Percentiles rank a stretch among this genome's conserved stretches.
These are phyloP conservation scores for Etheostoma perlongum DNA, from an alignment of 2,797 vertebrate genomes.

Conservation along the genomic window DNA sequence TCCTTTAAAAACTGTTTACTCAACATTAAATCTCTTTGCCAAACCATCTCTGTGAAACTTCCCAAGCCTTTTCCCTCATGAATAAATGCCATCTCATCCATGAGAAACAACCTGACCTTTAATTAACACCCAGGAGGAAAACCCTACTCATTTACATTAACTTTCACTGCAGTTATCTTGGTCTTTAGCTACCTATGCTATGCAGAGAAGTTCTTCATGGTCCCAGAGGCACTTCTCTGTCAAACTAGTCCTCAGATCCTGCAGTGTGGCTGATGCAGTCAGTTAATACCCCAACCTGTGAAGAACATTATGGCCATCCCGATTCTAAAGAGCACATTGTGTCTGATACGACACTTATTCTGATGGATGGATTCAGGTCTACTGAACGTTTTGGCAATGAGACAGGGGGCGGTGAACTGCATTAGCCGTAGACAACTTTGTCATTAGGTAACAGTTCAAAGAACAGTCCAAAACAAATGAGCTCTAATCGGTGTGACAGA, in stretches of 20 bases:
- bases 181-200: constrained; percentile 53
- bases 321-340: constrained; percentile 60
- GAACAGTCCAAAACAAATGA: constrained; percentile 48
- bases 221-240: constrained; percentile 33
- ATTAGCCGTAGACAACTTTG: constrained; percentile 48
- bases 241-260: constrained; percentile 22
- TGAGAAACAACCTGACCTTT: constrained; percentile 44
- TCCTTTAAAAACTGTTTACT: constrained; percentile 2
- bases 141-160: constrained; percentile 27
- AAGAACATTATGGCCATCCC: constrained; percentile 44
- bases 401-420: constrained; percentile 9
- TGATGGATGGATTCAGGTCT: constrained; percentile 53
- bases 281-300: constrained; percentile 47
- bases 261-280: constrained; percentile 60
- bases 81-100: background rate
- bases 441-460: constrained; percentile 52
- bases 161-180: constrained; percentile 18
- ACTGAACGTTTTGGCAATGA: constrained; percentile 46
- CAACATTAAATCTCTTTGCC: background rate
- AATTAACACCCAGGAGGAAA: constrained; percentile 59
- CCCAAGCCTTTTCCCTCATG: constrained; percentile 14
- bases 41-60: background rate
- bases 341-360: constrained; percentile 36
- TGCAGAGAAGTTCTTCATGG: constrained; percentile 20
- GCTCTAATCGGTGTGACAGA: constrained; percentile 29